Evolutionary conservation across 2,797 vertebrate genomes (phyloP), one percentile per base, ranked within the genome.

Genomic region (Jordanella pulchra): DNA sequence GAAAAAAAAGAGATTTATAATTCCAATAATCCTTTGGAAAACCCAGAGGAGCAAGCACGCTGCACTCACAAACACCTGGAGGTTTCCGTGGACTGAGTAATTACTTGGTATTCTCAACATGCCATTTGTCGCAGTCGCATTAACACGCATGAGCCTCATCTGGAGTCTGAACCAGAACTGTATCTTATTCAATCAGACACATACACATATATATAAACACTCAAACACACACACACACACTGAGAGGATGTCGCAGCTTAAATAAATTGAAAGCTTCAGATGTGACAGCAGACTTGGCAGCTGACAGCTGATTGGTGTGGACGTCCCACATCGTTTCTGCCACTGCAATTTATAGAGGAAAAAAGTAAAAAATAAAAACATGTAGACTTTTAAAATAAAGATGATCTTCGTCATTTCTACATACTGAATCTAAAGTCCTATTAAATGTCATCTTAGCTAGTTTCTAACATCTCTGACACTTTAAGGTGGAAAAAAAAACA

Each of bases 111-210:
- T 76, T 72, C 71, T 65, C 60, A 72, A 65, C 60, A 72, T 53
- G 63, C 23, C 48, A 58, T 88, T 90, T 85, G 87, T 90, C 87
- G 68, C 91, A 89, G 87, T 87, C 85, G 80, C 87, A 92, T 90
- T 82, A 78, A 72, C 84, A 84, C 79, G 82, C 79, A 88, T 88
- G 88, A 87, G 82, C 82, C 76, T 80, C 85, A 88, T 83, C 79
- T 84, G 85, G 78, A 90, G 88, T 83, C 79, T 84, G 85, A 77
- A 90, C 76, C 55, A 73, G 39, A 80, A 75, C 32, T 78, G 83
- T 71, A 89, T 67, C 70, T 70, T 45, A 71, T 76, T 73, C 64
- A 74, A 51, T 45, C 10, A 27, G 63, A 65, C 27, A 75, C 64
- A 67, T 27, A 73, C 25, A 79, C 32, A 65, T 67, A 68, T 7